Evolutionary conservation across 2,888 invertebrate species (phyloP), one percentile per base, ranked within the genome.

Genomic region (Diabrotica balteata): DNA sequence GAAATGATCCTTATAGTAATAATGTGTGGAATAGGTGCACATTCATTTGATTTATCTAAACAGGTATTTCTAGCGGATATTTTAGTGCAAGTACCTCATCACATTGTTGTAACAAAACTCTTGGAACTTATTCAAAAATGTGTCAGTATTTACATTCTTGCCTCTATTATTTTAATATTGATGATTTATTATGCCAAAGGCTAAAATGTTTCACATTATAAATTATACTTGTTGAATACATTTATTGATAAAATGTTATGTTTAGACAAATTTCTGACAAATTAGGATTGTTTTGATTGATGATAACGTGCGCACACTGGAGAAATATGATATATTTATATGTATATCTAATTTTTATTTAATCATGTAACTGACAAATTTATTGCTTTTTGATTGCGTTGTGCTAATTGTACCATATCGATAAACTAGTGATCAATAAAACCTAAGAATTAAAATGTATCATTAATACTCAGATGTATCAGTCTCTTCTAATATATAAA

Each of bases 111-210:
- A 51, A 51, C 59, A 54, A 67, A 67, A 49, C 59, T 63, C 49
- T 68, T 71, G 71, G 71, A 68, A 55, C 46, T 45, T 43, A 43
- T 55, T 68, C 71, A 71, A 71, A 68, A 71, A 71, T 68, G 67
- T 67, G 71, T 67, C 67, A 45, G 32, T 53, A 58, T 59, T 55
- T 60, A 58, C 57, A 60, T 68, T 55, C 50, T 52, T 59, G 60
- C 50, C 46, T 45, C 51, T 59, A 54, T 67, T 62, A 63, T 68
- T 46, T 63, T 52, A 8, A 53, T 7, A 45, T 52, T 10, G 53
- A 61, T 45, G 44, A 61, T 52, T 52, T 45, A 53, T 53, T 9
- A 45, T 32, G n/a, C 22, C 61, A 45, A 45, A 32, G 9, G 43
- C 43, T 32, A 11, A 47, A 47, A 58, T 7, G 47, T 59, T 57